Percentiles rank a stretch among this genome's conserved stretches.
Conservation (phyloP, 2,888 invertebrate species). For the Phalangium opilio region DNA sequence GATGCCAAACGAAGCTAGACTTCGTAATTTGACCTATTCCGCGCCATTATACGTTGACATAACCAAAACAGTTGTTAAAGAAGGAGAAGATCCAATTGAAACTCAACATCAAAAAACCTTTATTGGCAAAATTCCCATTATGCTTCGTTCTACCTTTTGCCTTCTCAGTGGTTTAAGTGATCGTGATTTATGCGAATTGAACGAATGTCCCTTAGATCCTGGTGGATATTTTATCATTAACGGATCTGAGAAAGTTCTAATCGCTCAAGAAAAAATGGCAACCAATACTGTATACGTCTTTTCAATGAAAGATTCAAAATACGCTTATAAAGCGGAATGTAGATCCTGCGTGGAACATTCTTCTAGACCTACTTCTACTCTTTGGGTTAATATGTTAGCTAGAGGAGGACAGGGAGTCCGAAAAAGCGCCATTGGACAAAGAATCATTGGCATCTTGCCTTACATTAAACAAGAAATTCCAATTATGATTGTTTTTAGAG, state of each 20-base stretch:
- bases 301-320: conserved; percentile 98
- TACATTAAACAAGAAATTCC: conserved; percentile 99
- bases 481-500: conserved; percentile 98
- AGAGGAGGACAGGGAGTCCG: conserved; percentile 96
- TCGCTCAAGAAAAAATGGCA: conserved; percentile 99
- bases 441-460: conserved; percentile 92
- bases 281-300: conserved; percentile 99
- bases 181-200: conserved; percentile 97
- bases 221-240: conserved; percentile 99
- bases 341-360: conserved; percentile 81
- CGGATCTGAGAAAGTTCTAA: conserved; percentile 93
- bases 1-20: conserved; percentile 99
- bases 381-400: conserved; percentile 99
- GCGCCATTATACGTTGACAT: conserved; percentile 98
- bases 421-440: conserved; percentile 95
- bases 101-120: conserved; percentile 53
- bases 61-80: conserved; percentile 83
- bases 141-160: conserved; percentile 96
- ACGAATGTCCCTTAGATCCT: conserved; percentile 97
- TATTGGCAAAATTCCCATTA: conserved; percentile 90
- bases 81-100: conserved; percentile 73
- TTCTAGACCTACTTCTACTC: conserved; percentile 85
- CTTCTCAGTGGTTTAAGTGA: conserved; percentile 83
- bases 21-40: conserved; percentile 93
- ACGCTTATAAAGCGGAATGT: conserved; percentile 96